A percentile compares a stretch with the other conserved stretches of the same genome.
These are phyloP conservation scores for Acanthosepion lycidas DNA, from an alignment of 2,888 invertebrate species.

Conservation along the genomic window DNA sequence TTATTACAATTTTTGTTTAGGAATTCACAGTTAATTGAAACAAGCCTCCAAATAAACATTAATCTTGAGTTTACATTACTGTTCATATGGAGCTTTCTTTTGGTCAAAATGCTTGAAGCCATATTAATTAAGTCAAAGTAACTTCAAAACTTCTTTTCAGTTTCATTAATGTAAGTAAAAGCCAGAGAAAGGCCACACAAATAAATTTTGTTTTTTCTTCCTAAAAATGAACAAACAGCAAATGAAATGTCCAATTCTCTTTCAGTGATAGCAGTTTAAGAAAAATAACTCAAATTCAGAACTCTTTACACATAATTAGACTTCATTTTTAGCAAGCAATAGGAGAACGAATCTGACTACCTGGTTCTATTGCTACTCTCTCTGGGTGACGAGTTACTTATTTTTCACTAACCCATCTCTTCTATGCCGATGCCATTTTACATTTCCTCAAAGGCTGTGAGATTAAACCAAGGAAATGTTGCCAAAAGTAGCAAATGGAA, in stretches of 20 bases:
- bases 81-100: no score
- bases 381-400: background rate
- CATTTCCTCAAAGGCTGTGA: background rate
- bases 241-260: background rate
- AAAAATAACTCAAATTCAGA: background rate
- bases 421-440: background rate
- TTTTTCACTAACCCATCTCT: background rate
- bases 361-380: background rate
- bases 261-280: background rate
- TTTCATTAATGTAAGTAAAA: no score
- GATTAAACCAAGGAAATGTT: background rate
- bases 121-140: no score
- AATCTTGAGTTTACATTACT: no score
- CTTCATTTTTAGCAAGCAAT: background rate
- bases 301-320: background rate
- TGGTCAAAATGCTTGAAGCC: no score
- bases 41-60: no score
- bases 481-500: constrained; percentile 33
- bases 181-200: no score
- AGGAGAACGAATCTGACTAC: background rate
- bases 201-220: background rate
- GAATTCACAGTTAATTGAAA: no score
- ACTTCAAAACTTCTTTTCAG: no score
- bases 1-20: no score
- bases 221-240: background rate